Evolutionary conservation across 2,113 vertebrate genomes (phyloP), one percentile per base, ranked within the genome.

Genomic region (Ceratotherium simum): DNA sequence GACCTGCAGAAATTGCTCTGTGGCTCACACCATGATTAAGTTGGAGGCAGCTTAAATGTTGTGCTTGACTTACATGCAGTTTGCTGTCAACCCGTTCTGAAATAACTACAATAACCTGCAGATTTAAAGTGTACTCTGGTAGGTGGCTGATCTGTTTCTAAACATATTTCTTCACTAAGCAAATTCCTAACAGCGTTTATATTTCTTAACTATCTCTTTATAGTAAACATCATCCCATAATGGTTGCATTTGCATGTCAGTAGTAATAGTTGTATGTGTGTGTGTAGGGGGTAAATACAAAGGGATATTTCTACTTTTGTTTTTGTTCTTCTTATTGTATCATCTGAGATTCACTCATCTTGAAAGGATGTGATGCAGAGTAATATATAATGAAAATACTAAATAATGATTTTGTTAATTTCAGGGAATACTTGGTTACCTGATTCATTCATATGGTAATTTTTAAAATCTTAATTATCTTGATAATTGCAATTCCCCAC

Each of bases 71-170:
- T 72, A 82, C 29, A 54, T 18, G 51, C n/a, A 91, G 86, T 97
- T 95, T 91, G 51, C 82, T 95, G 76, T 93, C 85, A 96, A 31
- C 31, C 18, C 84, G 88, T 90, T 96, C 60, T 51, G 82, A 96
- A 90, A 92, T 91, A 91, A 96, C 95, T 95, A 54, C 72, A 96
- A 90, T 60, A 93, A 89, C 82, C 91, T 86, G 54, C 51, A 64
- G 73, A 75, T 56, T 23, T 42, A 70, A 88, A 36, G 21, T 93
- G 48, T 54, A 25, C 64, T 79, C 78, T 97, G 18, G 89, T 83
- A 78, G 96, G 78, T 91, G 85, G 93, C 33, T 90, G 73, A 79
- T 87, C 64, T 87, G 33, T 75, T 95, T 97, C 27, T 92, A 87
- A 96, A 92, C 23, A 36, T 39, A 85, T 95, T 96, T 91, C 60